phyloP scores from a whole-genome alignment of 2,113 vertebrate genomes.

The Dipodomys spectabilis region DNA sequence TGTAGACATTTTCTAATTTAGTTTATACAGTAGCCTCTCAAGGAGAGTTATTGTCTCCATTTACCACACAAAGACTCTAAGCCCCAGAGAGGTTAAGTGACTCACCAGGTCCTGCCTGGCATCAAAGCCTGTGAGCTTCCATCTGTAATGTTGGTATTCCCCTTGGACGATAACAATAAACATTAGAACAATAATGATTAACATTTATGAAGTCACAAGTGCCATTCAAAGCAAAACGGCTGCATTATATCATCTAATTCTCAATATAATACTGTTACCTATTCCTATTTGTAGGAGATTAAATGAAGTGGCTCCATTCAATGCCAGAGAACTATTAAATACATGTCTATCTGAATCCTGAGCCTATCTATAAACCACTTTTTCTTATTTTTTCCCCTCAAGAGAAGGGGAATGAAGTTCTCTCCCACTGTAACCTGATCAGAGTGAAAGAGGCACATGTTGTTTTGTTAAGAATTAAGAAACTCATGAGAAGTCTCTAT shows the following conservation, averaged over 20 bases:
- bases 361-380: background rate
- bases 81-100: background rate
- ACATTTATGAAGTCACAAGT: constrained; percentile 28
- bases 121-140: background rate
- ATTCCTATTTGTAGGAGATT: constrained; percentile 37
- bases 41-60: background rate
- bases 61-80: background rate
- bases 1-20: background rate
- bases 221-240: constrained; percentile 7
- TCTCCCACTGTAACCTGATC: background rate
- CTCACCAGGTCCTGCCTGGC: background rate
- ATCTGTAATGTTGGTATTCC: background rate
- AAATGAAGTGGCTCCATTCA: constrained; percentile 27
- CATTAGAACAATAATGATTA: constrained; percentile 30
- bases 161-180: constrained; percentile 34
- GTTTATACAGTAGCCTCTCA: background rate
- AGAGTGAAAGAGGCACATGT: background rate
- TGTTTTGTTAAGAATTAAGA: background rate
- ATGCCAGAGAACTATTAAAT: constrained; percentile 1
- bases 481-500: accelerated
- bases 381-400: constrained; percentile 25
- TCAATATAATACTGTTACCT: constrained; percentile 43
- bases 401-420: background rate
- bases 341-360: background rate
- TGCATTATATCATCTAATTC: constrained; percentile 40